Conservation (phyloP, 2,888 invertebrate species). For the Empis stercorea region DNA sequence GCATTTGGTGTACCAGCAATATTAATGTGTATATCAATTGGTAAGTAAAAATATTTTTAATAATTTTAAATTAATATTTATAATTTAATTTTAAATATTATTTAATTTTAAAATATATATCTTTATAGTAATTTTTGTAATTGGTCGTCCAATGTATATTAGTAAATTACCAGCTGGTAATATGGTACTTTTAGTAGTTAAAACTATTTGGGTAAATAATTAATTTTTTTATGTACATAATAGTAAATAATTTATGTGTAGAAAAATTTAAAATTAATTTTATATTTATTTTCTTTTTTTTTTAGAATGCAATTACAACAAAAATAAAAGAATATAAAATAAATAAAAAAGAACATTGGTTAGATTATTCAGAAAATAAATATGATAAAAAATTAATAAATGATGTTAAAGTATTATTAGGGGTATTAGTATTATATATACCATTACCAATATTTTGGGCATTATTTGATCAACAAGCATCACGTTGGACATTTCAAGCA, state of each 20-base stretch:
- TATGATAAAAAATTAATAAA: constrained; percentile 55
- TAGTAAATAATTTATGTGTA: neutral
- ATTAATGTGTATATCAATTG: constrained; percentile 54
- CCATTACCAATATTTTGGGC: constrained; percentile 92
- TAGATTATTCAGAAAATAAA: constrained; percentile 68
- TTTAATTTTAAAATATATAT: constrained; percentile 1
- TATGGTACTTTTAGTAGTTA: constrained; percentile 49
- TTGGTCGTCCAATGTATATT: constrained; percentile 50
- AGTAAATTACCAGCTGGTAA: constrained; percentile 56
- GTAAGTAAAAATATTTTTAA: constrained; percentile 39
- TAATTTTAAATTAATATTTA: neutral
- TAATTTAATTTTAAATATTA: too few relatives aligned
- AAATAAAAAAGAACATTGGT: constrained; percentile 61
- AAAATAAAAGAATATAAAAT: constrained; percentile 32
- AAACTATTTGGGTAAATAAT: constrained; percentile 49
- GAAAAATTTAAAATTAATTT: too few relatives aligned
- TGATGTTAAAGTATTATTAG: constrained; percentile 67
- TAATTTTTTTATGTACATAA: neutral
- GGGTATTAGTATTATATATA: constrained; percentile 64
- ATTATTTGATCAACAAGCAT: constrained; percentile 85
- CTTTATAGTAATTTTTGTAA: constrained; percentile 54
- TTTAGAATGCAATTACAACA: constrained; percentile 40
- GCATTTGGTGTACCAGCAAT: constrained; percentile 68
- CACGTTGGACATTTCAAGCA: constrained; percentile 88
- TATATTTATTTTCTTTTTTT: constrained; percentile 2